Evolutionary conservation across 2,113 vertebrate genomes (phyloP), one percentile per base, ranked within the genome.

Genomic region (Lycocorax pyrrhopterus): DNA sequence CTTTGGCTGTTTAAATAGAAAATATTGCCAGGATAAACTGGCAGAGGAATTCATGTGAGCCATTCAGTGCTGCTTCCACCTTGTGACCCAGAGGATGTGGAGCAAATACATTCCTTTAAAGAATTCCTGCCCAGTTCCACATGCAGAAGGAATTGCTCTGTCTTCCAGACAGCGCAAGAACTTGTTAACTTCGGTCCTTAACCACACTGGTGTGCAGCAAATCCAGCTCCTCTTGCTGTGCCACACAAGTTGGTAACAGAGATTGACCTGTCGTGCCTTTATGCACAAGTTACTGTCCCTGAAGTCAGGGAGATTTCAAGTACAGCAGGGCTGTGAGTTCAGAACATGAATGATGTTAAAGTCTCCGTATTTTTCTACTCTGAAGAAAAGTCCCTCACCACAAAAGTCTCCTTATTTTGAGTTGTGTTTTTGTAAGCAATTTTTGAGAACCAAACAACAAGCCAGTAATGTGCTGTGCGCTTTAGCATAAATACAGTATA

Each of bases 401-500:
- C 44, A 43, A 77, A 84, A 52, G 53, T 71, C 5, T 8, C 25
- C 39, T 72, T 80, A 52, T 39, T 94, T 18, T 86, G 47, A 88
- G 53, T 1, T 43, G 66, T 66, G 66, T 66, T 93, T 91, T 67
- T 88, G 39, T 63, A 77, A 77, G 75, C 72, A 96, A 67, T 52
- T 90, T 91, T 37, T 78, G 81, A 89, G 37, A 79, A 41, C 19
- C 66, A 68, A 87, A 77, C 62, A 96, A 59, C 69, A 62, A 87
- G 58, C 41, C 5, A 89, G 33, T 30, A 87, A 69, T 35, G 47
- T 49, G 71, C 83, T 83, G 63, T 59, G 72, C 18, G 71, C 51
- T 82, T 91, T 22, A 80, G 74, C 84, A 93, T 89, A 95, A 93
- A 92, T 90, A 93, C 73, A 94, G 56, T 87, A 76, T 68, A 89